These are phyloP conservation scores for Corythaeola cristata DNA, from an alignment of 2,113 vertebrate species.

Conservation along the genomic window DNA sequence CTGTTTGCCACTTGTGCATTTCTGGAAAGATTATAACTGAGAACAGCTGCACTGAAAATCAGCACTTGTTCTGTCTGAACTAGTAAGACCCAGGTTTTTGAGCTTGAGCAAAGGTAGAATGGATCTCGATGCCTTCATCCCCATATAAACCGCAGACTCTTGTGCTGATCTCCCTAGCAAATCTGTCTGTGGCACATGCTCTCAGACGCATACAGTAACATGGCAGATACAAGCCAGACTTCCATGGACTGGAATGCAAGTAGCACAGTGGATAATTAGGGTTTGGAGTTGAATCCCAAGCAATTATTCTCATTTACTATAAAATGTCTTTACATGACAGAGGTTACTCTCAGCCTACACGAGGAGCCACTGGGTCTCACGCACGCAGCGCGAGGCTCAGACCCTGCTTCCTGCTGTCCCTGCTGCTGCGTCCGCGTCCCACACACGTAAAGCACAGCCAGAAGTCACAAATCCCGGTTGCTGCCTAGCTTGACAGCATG, in stretches of 20 bases:
- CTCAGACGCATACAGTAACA: neutral
- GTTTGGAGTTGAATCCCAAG: neutral
- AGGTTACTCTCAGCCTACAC: neutral
- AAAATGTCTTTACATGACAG: neutral
- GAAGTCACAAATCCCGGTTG: neutral
- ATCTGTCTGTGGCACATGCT: neutral
- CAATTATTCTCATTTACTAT: neutral
- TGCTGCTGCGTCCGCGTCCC: neutral
- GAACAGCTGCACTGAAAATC: neutral
- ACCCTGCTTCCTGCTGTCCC: rapidly evolving
- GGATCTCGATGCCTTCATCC: neutral
- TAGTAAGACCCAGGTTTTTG: neutral
- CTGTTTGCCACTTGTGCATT: neutral
- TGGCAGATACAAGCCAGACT: neutral
- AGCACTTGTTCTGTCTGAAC: neutral
- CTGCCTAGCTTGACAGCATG: neutral
- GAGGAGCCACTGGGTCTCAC: neutral
- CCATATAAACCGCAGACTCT: neutral
- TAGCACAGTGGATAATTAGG: neutral
- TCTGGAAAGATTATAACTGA: neutral
- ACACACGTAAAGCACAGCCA: neutral
- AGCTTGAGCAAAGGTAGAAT: neutral
- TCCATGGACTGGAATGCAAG: neutral
- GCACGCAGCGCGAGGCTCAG: rapidly evolving
- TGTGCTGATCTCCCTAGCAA: neutral